phyloP scores from a whole-genome alignment of 2,113 vertebrate species.

The Gnathonemus echidnorhynchus region DNA sequence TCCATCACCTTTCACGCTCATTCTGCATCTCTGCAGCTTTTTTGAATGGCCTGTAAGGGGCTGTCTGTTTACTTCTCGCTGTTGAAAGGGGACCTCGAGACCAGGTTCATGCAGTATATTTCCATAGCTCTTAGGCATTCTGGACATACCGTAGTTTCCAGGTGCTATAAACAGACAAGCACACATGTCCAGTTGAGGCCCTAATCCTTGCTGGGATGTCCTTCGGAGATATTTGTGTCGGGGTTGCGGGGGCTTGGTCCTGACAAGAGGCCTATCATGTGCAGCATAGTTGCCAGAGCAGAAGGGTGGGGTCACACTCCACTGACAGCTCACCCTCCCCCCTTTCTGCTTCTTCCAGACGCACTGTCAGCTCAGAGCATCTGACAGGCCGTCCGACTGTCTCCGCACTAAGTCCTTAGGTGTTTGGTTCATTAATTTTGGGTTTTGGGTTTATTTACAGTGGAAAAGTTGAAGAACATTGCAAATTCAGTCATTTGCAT shows the following conservation, averaged over 20 bases:
- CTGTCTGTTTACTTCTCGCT: background rate
- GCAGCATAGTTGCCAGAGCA: background rate
- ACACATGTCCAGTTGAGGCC: background rate
- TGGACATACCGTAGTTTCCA: background rate
- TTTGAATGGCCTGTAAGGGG: background rate
- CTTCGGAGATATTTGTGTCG: background rate
- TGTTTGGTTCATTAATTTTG: background rate
- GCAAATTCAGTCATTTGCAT: background rate
- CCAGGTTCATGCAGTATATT: background rate
- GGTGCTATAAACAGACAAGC: background rate
- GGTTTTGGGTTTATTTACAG: background rate
- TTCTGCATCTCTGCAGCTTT: background rate
- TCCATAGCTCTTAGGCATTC: background rate
- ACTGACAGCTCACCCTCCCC: background rate
- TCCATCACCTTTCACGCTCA: background rate
- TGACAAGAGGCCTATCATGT: background rate
- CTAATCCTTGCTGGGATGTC: background rate
- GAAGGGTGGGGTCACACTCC: background rate
- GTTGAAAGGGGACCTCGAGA: background rate
- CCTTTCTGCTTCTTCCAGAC: background rate
- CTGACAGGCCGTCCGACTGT: background rate
- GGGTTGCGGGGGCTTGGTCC: background rate
- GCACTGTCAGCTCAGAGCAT: background rate
- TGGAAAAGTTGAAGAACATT: background rate
- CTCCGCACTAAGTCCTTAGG: background rate